Percentiles rank a stretch among this genome's conserved stretches.
These are phyloP conservation scores for Mythimna albipuncta DNA, from an alignment of 2,888 invertebrate genomes.

Conservation along the genomic window DNA sequence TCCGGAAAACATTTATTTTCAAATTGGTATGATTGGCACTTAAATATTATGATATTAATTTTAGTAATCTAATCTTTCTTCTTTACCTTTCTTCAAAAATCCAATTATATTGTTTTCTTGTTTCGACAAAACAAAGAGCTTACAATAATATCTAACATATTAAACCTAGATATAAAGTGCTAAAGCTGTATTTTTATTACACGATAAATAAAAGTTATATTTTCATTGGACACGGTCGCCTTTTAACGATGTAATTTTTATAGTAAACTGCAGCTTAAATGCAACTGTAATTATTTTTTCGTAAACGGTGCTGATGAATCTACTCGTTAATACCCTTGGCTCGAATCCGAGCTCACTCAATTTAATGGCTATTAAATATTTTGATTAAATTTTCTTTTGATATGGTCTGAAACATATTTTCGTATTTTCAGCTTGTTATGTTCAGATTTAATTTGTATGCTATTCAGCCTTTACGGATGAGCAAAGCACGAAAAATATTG, in stretches of 20 bases:
- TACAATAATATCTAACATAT: background rate
- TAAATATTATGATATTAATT: background rate
- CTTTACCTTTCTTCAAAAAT: background rate
- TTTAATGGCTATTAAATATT: background rate
- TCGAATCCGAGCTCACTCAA: background rate
- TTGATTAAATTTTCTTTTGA: background rate
- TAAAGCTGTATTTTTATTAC: slow-evolving; percentile 21
- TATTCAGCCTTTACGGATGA: background rate
- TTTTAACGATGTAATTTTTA: slow-evolving; percentile 20
- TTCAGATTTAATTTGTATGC: background rate
- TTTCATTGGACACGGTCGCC: slow-evolving; percentile 7
- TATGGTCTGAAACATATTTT: background rate
- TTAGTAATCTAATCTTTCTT: background rate
- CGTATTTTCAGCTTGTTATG: background rate
- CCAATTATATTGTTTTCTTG: slow-evolving; percentile 9
- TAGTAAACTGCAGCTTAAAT: slow-evolving; percentile 14
- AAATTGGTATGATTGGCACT: background rate
- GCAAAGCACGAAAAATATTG: background rate
- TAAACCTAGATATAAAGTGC: background rate
- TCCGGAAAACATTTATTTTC: background rate
- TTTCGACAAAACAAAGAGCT: slow-evolving; percentile 10
- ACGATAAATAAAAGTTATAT: slow-evolving; percentile 22
- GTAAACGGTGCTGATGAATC: slow-evolving; percentile 11
- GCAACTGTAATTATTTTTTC: slow-evolving; percentile 14
- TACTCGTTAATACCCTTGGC: background rate